Evolutionary conservation across 1,140 invertebrate species (phyloP).

Genomic region (Augochlora pura): DNA sequence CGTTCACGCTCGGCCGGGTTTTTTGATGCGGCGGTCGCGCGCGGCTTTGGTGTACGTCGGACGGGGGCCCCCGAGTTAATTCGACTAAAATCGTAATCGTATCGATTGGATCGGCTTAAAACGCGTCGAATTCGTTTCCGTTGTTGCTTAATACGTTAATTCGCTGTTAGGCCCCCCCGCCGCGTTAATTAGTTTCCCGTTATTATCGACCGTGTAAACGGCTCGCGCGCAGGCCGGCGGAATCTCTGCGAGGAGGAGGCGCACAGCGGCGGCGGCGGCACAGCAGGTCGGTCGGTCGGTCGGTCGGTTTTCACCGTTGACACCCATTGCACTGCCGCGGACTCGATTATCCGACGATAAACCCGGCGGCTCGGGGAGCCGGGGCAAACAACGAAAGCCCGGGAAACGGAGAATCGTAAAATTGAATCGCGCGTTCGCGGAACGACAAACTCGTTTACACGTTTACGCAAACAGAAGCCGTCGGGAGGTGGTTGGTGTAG

Average conservation of each 20-base stretch:
- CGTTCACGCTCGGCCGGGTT: too few species aligned
- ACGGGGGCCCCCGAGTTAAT: conserved; percentile 10
- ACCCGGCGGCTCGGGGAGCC: background rate
- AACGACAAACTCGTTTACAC: background rate
- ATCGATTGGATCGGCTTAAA: conserved; percentile 31
- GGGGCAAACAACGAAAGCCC: background rate
- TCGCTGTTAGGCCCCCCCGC: conserved; percentile 2
- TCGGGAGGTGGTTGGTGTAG: too few species aligned
- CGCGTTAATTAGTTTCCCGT: conserved; percentile 35
- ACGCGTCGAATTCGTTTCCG: conserved; percentile 26
- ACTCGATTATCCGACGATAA: conserved; percentile 1
- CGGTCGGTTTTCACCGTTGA: background rate
- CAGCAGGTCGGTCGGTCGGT: too few species aligned
- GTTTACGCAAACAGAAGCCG: background rate
- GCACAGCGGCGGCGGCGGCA: too few species aligned
- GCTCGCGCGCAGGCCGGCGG: background rate
- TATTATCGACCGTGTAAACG: conserved; percentile 19
- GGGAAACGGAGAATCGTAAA: background rate
- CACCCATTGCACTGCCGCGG: background rate
- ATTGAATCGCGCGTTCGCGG: background rate
- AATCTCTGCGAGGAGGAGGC: background rate
- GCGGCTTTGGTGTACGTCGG: background rate
- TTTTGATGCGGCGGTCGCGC: too few species aligned
- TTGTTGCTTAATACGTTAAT: conserved; percentile 38
- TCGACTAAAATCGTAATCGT: conserved; percentile 39